Base-by-base conservation (phyloP, 1,140 invertebrate genomes). In the Helicoverpa zea region DNA sequence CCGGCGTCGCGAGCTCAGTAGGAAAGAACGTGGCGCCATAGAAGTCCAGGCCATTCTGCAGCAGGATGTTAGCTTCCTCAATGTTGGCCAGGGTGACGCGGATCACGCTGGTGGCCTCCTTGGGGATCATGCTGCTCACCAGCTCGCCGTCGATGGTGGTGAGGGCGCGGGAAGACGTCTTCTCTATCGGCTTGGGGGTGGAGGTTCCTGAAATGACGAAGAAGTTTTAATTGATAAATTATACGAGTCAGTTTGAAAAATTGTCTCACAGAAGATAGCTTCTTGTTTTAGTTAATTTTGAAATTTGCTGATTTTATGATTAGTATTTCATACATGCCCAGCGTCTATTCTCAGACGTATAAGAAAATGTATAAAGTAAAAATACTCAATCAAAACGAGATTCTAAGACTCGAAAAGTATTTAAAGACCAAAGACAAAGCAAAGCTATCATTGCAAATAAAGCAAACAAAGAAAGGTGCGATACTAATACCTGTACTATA, bases 21-120 rank as follows among this genome's bases (percentile, higher is more conserved):
- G 97, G 97, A 94, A 98, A 98, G 95, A 97, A 98, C 2, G 97
- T 98, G 59, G 97, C 97, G 35, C 97, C 97, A 88, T 98, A 98
- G 95, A 98, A 98, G 93, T 98, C 97, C 61, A 98, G 95, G 13
- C 97, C 97, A 86, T 97, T 97, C 91, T 98, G 97, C 61, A 98
- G 95, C 51, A 98, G 94, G 86, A 96, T 96, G 88, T 97, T 97
- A 85, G 97, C 97, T 92, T 98, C 97, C 81, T 98, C 97, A 64
- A 98, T 96, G 63, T 96, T 97, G 29, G 97, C 97, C 74, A 98
- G 95, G 11, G 97, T 98, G 63, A 98, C 96, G 79, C 97, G 96
- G 70, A 98, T 96, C 68, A 97, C 94, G 80, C 95, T 96, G 54
- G 95, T 93, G 2, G 96, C 95, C 83, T 96, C 95, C 81, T 96